Conservation (phyloP, 2,888 invertebrate genomes). For the Hypomecis punctinalis region DNA sequence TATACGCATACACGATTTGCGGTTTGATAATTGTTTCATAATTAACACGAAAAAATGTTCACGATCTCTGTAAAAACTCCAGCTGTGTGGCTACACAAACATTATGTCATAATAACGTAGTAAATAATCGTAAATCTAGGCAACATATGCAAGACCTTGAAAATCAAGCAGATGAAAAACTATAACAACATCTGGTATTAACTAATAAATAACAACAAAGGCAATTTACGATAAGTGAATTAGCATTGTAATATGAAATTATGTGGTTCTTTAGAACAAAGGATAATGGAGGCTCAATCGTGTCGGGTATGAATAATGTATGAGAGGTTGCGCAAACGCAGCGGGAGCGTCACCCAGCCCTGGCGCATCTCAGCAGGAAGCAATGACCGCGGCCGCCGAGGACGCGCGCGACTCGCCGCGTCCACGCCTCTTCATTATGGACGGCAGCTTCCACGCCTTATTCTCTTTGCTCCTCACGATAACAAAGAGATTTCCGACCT, state of each 20-base stretch:
- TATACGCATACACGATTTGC: background rate
- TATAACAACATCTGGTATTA: constrained; percentile 30
- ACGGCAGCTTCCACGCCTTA: constrained; percentile 27
- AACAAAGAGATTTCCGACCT: background rate
- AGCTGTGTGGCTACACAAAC: background rate
- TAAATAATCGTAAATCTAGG: constrained; percentile 5
- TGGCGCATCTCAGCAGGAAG: constrained; percentile 63
- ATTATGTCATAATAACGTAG: constrained; percentile 9
- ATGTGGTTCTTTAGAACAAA: constrained; percentile 61
- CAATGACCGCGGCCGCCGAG: constrained; percentile 74
- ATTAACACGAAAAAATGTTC: background rate
- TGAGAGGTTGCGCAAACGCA: constrained; percentile 64
- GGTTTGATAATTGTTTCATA: background rate
- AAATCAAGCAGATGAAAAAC: constrained; percentile 35
- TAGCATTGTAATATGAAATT: constrained; percentile 57
- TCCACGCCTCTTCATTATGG: constrained; percentile 25
- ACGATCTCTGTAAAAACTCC: background rate
- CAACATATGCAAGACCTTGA: constrained; percentile 25
- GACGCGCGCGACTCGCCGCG: constrained; percentile 44
- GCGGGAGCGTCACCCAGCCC: constrained; percentile 47
- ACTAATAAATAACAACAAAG: constrained; percentile 47
- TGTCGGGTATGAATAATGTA: constrained; percentile 69
- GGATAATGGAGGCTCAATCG: constrained; percentile 62
- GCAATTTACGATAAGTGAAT: constrained; percentile 51
- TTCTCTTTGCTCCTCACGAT: constrained; percentile 13